phyloP scores from a whole-genome alignment of 2,888 invertebrate species.

The Acheta domesticus region DNA sequence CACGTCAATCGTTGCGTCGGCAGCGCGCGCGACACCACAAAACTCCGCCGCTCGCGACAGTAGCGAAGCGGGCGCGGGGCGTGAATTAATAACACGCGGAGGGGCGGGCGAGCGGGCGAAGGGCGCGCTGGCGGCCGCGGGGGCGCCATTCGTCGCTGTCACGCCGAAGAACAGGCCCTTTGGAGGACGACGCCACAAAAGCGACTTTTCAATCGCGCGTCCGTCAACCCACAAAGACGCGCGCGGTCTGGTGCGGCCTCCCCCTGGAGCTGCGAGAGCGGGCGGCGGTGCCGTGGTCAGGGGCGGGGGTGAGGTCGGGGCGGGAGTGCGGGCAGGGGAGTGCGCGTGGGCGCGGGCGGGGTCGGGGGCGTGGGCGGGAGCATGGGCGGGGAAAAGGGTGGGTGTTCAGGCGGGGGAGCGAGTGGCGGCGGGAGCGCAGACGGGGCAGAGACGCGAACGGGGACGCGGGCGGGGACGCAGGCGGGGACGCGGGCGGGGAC shows the following conservation, averaged over 20 bases:
- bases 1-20: no score
- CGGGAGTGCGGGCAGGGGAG: background rate
- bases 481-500: no score
- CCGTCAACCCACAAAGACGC: background rate
- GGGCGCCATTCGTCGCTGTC: background rate
- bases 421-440: background rate
- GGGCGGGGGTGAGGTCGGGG: background rate
- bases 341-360: background rate
- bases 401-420: background rate
- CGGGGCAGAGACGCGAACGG: background rate
- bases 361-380: background rate
- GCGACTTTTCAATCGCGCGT: slow-evolving; percentile 2
- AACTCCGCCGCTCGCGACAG: background rate
- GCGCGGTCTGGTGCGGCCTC: background rate
- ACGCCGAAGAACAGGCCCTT: background rate
- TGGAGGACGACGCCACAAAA: background rate
- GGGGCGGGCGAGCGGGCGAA: background rate
- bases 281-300: background rate
- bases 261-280: background rate
- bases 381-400: background rate
- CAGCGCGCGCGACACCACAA: no score
- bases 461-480: background rate
- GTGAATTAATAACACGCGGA: slow-evolving; percentile 10
- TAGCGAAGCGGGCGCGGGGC: background rate
- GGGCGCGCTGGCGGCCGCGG: background rate